Evolutionary conservation across 2,888 invertebrate species (phyloP).

Genomic region (Eumacrocentrus americanus): DNA sequence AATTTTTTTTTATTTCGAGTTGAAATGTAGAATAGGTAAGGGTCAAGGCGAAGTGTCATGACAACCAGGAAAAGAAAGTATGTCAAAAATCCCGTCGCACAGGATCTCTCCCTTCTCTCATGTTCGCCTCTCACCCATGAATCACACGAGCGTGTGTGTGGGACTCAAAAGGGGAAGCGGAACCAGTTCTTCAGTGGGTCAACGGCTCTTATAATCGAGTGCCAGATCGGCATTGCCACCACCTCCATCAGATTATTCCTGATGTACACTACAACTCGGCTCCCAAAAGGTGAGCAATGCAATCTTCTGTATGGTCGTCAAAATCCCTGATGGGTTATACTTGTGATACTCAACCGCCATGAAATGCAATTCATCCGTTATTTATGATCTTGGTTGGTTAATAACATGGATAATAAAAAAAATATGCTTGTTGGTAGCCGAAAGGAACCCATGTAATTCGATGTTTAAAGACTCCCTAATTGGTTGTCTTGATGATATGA

Average conservation of each 20-base stretch:
- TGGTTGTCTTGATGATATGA: too few species aligned
- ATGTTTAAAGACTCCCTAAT: too few species aligned
- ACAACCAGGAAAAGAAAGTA: constrained; percentile 52
- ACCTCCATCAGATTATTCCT: neutral
- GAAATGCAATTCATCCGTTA: too few species aligned
- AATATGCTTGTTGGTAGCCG: too few species aligned
- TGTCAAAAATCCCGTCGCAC: constrained; percentile 58
- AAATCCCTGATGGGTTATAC: too few species aligned
- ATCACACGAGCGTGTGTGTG: constrained; percentile 24
- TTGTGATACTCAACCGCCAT: too few species aligned
- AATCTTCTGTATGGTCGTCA: too few species aligned
- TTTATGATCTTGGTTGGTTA: too few species aligned
- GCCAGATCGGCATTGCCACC: constrained; percentile 6
- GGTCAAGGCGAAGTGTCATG: constrained; percentile 52
- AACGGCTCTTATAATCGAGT: constrained; percentile 47
- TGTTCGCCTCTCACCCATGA: constrained; percentile 27
- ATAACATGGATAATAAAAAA: too few species aligned
- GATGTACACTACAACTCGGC: too few species aligned
- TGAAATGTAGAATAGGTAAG: constrained; percentile 50
- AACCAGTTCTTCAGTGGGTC: constrained; percentile 61
- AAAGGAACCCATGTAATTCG: too few species aligned
- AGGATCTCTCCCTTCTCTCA: constrained; percentile 38
- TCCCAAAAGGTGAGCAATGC: too few species aligned
- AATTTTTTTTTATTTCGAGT: constrained; percentile 7
- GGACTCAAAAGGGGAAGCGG: constrained; percentile 51